phyloP scores from a whole-genome alignment of 1,140 invertebrate species.

The Aplysia californica region DNA sequence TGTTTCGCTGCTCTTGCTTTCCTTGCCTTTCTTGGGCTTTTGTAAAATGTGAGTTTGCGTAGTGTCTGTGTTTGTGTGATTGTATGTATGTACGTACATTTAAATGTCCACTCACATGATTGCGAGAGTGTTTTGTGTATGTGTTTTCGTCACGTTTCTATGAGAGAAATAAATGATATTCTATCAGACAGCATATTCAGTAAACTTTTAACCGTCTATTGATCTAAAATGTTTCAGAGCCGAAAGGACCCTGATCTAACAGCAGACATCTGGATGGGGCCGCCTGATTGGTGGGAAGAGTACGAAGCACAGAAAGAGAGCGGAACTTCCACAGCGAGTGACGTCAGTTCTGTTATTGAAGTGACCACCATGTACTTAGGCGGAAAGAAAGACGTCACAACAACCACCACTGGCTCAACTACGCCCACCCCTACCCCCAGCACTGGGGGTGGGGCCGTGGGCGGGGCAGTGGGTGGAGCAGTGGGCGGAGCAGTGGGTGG shows the following conservation, averaged over 20 bases:
- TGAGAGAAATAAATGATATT: too few relatives aligned
- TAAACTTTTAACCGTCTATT: too few relatives aligned
- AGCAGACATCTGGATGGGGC: constrained; percentile 61
- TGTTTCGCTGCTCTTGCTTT: too few relatives aligned
- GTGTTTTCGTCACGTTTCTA: too few relatives aligned
- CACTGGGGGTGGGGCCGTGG: not conserved
- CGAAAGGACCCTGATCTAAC: constrained; percentile 39
- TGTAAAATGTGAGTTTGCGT: too few relatives aligned
- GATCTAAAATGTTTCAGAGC: constrained; percentile 22
- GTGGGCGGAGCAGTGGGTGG: not conserved
- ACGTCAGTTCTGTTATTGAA: constrained; percentile 42
- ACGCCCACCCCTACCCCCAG: constrained; percentile 15
- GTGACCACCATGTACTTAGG: constrained; percentile 44
- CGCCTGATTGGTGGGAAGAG: constrained; percentile 59
- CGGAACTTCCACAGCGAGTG: constrained; percentile 25
- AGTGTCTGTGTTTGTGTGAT: too few relatives aligned
- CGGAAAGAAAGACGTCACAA: constrained; percentile 21
- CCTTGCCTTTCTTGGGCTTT: too few relatives aligned
- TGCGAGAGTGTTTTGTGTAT: too few relatives aligned
- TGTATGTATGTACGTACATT: too few relatives aligned
- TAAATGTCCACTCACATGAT: too few relatives aligned
- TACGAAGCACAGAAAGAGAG: constrained; percentile 39
- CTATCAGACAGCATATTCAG: too few relatives aligned
- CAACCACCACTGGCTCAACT: constrained; percentile 28
- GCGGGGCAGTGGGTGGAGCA: constrained; percentile 16